These are phyloP conservation scores for Diorhabda elongata DNA, from an alignment of 1,140 invertebrate species.

Conservation along the genomic window DNA sequence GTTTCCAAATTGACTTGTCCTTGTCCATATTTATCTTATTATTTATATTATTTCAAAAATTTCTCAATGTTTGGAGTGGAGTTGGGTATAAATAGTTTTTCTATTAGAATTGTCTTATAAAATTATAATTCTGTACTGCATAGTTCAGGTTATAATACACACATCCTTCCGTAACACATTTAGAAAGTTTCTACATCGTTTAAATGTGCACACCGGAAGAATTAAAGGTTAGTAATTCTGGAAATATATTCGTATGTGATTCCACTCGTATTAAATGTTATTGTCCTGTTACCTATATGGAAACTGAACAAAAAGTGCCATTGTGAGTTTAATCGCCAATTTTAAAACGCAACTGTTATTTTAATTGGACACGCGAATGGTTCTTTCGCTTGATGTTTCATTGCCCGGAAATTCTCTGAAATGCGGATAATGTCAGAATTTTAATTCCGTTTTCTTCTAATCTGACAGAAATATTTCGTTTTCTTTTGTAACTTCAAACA, in stretches of 20 bases:
- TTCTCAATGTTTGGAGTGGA: neutral
- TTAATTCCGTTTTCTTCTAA: neutral
- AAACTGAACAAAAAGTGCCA: neutral
- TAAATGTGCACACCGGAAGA: slow-evolving; percentile 52
- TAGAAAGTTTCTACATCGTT: neutral
- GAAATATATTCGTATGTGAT: neutral
- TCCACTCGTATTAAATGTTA: too few species aligned
- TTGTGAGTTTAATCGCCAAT: neutral
- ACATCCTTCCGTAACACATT: neutral
- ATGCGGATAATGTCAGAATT: neutral
- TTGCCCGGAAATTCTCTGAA: neutral
- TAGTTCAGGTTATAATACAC: too few species aligned
- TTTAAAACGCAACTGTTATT: slow-evolving; percentile 26
- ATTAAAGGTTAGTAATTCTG: slow-evolving; percentile 43
- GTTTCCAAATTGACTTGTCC: too few species aligned
- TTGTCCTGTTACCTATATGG: too few species aligned
- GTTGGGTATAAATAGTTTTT: too few species aligned
- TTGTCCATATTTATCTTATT: too few species aligned
- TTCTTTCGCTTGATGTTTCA: slow-evolving; percentile 10
- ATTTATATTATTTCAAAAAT: neutral
- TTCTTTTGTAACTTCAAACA: too few species aligned
- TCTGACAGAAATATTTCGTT: too few species aligned
- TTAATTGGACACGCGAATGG: slow-evolving; percentile 31
- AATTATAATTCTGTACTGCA: too few species aligned
- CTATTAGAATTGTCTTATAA: too few species aligned